Evolutionary conservation across 2,888 invertebrate species (phyloP), one percentile per base, ranked within the genome.

Genomic region (Patella ulyssiponensis): DNA sequence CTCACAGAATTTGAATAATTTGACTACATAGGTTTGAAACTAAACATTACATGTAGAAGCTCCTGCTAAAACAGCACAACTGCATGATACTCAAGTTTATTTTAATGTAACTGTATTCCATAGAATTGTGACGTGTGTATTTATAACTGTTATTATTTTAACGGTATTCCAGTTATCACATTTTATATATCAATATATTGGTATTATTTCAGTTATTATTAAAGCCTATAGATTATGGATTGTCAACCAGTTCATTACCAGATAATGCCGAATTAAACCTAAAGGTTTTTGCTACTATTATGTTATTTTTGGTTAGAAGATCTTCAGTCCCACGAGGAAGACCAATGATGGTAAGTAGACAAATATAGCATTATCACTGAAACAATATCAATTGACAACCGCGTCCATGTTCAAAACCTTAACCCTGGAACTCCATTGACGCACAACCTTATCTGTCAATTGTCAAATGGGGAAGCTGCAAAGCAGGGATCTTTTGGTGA

Each of bases 141-240:
- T 33, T 33, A 33, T 33, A 33, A 33, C 2, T 33, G 9, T 44
- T 44, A 7, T 9, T 44, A 44, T 44, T 44, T 44, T 44, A 44
- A 44, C 7, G 44, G 9, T 44, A 44, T 44, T 44, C 44, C 44
- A 33, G 33, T 33, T 33, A 33, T 33, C 3, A 7, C 44, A 44
- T 44, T 44, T 44, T 44, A 44, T 44, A 44, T 44, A 44, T 44
- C 44, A 44, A 44, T 44, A 44, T 44, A 44, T 44, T 44, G 4
- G 7, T 44, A 44, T 44, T 1, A 44, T 44, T 44, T 44, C 82
- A 90, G 89, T 80, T 90, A 53, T 75, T 90, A 23, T 86, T 90
- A 87, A 90, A 89, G 76, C 90, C 90, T 3, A 77, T 88, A 9
- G 89, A 91, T 77, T 91, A 90, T 78, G 89, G 89, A 4, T 76